These are phyloP conservation scores for mouse (Mus musculus) DNA, from an alignment of 2,113 vertebrate species.

Conservation along the genomic window GRCm39 chr6:27918501-27919000, in stretches of 20 bases:
- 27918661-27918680: background rate
- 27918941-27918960: no score
- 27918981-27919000: no score
- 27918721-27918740: background rate
- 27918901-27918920: no score
- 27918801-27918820: background rate
- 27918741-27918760: background rate
- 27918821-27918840: background rate
- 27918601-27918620: background rate
- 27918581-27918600: background rate
- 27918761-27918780: background rate
- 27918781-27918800: background rate
- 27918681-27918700: background rate
- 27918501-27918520: background rate
- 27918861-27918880: no score
- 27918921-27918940: no score
- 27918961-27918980: no score
- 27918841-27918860: no score
- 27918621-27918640: background rate
- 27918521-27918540: background rate
- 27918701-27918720: no score
- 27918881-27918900: no score
- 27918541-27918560: background rate
- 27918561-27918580: background rate
- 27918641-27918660: background rate